phyloP scores from a whole-genome alignment of 2,113 vertebrate genomes.

The Brachypodius melanocephalos region DNA sequence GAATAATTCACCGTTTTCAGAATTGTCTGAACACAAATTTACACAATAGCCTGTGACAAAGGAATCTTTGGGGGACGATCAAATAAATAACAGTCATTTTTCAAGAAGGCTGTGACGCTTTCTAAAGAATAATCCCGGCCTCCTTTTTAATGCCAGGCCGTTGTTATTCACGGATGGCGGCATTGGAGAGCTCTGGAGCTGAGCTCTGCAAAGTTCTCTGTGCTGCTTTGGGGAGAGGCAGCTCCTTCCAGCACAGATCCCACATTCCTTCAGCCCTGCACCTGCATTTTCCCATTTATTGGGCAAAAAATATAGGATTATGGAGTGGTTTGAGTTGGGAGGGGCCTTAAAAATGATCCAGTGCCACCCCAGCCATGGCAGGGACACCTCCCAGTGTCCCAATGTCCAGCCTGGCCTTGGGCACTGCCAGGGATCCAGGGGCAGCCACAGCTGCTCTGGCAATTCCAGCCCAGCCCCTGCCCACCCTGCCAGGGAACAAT shows the following conservation, averaged over 20 bases:
- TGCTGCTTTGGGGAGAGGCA: not conserved
- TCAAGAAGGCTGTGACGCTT: slow-evolving; percentile 43
- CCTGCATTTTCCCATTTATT: not conserved
- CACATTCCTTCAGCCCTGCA: not conserved
- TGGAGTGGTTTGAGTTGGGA: not conserved
- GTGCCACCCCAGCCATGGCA: not conserved
- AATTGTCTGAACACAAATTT: slow-evolving; percentile 67
- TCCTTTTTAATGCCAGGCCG: not conserved
- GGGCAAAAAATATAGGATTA: not conserved
- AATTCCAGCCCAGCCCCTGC: not conserved
- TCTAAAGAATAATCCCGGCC: slow-evolving; percentile 31
- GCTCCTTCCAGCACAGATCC: not conserved
- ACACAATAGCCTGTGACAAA: slow-evolving; percentile 71
- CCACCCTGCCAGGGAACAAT: rapidly evolving
- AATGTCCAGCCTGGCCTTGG: not conserved
- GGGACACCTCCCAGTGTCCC: not conserved
- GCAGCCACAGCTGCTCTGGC: not conserved
- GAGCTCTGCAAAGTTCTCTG: not conserved
- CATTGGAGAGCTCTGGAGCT: not conserved
- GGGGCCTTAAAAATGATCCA: not conserved
- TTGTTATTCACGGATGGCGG: not conserved
- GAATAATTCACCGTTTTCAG: slow-evolving; percentile 67
- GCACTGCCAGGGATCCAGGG: not conserved
- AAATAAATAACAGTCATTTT: slow-evolving; percentile 70
- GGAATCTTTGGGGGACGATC: slow-evolving; percentile 57